Base-by-base conservation (phyloP, 2,888 invertebrate genomes). In the Choristoneura rosaceana region DNA sequence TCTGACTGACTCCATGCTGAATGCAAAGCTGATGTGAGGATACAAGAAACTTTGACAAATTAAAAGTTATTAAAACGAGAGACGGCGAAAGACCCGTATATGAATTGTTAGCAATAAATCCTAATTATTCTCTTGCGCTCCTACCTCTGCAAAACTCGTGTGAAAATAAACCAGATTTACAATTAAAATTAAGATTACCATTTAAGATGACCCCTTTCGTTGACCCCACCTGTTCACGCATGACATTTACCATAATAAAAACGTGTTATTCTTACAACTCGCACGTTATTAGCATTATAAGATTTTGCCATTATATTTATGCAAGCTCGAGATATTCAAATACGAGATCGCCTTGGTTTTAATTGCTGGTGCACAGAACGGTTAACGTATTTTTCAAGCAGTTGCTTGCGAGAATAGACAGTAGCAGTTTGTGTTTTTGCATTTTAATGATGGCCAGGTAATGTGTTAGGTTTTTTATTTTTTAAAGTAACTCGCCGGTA, bases 161-260 rank as follows among this genome's bases (percentile, higher is more conserved):
- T 78, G 87, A 87, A 84, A 83, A 76, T 80, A 80, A 79, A 79
- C 80, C 75, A 75, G 77, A 88, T 91, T 81, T 86, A 84, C 86
- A 90, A 87, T 85, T 87, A 74, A 87, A 88, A 91, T 89, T 75
- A 80, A 79, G 75, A 78, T 76, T 69, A 65, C 41, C 70, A 69
- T 77, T 76, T 58, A 82, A 88, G 83, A 83, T 86, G 87, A 90
- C 90, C 91, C 90, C 85, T 87, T 87, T 81, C 76, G 74, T 74
- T 92, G 91, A 92, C 92, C 91, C 80, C 91, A 93, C 92, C 93
- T 93, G 92, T 87, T 82, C 77, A 80, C 47, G 77, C 82, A 84
- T 82, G 80, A 75, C 80, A 79, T 75, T 38, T 73, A 75, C 76
- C 65, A 85, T 75, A 73, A 75, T 73, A 76, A 77, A 71, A 78